A percentile compares a stretch with the other conserved stretches of the same genome.
These are phyloP conservation scores for Drosophila pseudoobscura DNA, from an alignment of 1,140 invertebrate genomes.

Conservation along the genomic window DNA sequence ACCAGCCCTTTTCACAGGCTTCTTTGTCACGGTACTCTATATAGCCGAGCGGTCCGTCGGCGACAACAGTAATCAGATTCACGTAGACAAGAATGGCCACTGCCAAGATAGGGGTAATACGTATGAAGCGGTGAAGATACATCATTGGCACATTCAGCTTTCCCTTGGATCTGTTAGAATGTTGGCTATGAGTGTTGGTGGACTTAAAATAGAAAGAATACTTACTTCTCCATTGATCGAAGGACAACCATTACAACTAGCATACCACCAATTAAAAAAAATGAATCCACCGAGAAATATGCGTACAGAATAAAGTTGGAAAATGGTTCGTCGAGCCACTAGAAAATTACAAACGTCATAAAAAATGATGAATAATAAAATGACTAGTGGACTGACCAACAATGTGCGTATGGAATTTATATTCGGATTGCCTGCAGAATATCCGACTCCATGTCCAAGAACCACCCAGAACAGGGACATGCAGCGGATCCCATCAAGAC, in stretches of 20 bases:
- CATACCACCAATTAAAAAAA: constrained; percentile 87
- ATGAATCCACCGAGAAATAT: constrained; percentile 87
- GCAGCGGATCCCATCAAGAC: too few species aligned
- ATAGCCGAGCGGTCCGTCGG: too few species aligned
- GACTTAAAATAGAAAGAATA: constrained; percentile 53
- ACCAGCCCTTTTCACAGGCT: too few species aligned
- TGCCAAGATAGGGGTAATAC: constrained; percentile 50
- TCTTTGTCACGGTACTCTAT: too few species aligned
- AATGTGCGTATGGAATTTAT: constrained; percentile 48
- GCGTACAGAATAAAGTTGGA: constrained; percentile 85
- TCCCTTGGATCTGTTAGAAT: constrained; percentile 37
- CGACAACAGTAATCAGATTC: constrained; percentile 20
- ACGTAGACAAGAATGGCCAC: constrained; percentile 53
- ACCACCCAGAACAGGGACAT: constrained; percentile 76
- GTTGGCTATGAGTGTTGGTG: neutral
- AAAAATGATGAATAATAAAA: neutral
- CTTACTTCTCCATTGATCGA: constrained; percentile 86
- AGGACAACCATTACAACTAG: constrained; percentile 86
- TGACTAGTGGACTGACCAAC: constrained; percentile 10
- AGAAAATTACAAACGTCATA: neutral
- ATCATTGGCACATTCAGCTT: constrained; percentile 62
- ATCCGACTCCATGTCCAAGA: constrained; percentile 84
- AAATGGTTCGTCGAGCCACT: constrained; percentile 83
- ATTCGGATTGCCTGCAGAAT: constrained; percentile 51
- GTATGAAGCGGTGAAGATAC: constrained; percentile 64